These are phyloP conservation scores for Drosophila antonietae DNA, from an alignment of 2,888 invertebrate genomes.

Conservation along the genomic window DNA sequence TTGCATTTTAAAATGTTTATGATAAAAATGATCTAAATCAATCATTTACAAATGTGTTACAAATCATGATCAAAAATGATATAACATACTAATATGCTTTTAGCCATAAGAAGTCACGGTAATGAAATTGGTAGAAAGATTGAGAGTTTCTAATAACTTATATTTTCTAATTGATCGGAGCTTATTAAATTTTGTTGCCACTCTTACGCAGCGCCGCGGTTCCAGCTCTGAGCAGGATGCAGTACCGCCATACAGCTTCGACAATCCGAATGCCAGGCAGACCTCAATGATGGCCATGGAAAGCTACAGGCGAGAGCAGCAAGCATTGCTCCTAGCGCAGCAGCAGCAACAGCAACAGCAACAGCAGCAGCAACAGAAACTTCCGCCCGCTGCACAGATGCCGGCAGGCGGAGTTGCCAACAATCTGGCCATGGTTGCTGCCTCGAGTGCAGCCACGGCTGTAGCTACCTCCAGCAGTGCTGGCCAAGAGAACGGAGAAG, in stretches of 20 bases:
- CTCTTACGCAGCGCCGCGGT: slow-evolving; percentile 70
- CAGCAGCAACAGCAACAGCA: slow-evolving; percentile 56
- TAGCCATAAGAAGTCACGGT: background rate
- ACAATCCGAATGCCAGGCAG: slow-evolving; percentile 81
- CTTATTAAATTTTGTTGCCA: slow-evolving; percentile 4
- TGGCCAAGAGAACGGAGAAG: slow-evolving; percentile 35
- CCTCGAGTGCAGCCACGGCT: slow-evolving; percentile 68
- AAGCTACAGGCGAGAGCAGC: slow-evolving; percentile 82
- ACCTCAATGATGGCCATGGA: slow-evolving; percentile 84
- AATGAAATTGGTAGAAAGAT: background rate
- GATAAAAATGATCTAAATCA: no score
- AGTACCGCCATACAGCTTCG: slow-evolving; percentile 84
- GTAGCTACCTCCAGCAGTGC: slow-evolving; percentile 62
- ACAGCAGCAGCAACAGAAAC: slow-evolving; percentile 42
- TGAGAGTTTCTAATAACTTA: background rate
- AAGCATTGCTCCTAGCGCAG: slow-evolving; percentile 67
- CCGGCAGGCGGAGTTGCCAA: slow-evolving; percentile 55
- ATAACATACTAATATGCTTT: background rate
- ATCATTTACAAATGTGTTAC: background rate
- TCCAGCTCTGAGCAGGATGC: slow-evolving; percentile 84
- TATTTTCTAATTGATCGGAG: background rate
- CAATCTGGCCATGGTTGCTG: slow-evolving; percentile 69
- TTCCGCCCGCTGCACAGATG: slow-evolving; percentile 25
- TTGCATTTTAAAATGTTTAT: background rate
- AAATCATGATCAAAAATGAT: background rate